phyloP scores from a whole-genome alignment of 1,140 invertebrate species.

The Drosophila serrata region DNA sequence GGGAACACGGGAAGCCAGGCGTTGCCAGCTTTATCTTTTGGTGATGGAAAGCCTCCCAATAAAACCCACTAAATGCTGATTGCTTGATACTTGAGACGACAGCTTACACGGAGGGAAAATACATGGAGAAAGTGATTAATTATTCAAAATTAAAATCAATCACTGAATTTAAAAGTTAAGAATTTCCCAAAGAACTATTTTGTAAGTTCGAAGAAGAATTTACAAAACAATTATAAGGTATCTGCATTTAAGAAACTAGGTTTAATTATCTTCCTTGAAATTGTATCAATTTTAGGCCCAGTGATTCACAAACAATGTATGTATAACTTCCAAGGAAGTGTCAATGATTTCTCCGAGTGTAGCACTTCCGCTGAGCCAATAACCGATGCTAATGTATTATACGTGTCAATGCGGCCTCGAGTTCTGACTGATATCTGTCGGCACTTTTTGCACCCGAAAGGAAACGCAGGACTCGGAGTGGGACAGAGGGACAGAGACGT shows the following conservation, averaged over 20 bases:
- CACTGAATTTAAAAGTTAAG: neutral
- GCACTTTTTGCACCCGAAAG: neutral
- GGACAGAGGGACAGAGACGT: conserved; percentile 12
- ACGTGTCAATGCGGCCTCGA: conserved; percentile 72
- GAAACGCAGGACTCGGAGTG: too few species aligned
- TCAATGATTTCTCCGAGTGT: neutral
- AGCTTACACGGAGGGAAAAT: conserved; percentile 2
- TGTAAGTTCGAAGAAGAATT: too few species aligned
- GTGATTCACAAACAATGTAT: too few species aligned
- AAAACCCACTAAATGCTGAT: conserved; percentile 19
- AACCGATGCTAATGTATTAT: conserved; percentile 74
- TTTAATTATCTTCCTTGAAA: too few species aligned
- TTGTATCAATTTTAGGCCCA: too few species aligned
- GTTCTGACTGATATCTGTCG: conserved; percentile 69
- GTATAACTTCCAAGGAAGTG: too few species aligned
- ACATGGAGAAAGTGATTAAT: neutral
- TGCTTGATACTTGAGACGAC: conserved; percentile 15
- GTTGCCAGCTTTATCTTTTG: conserved; percentile 23
- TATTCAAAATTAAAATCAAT: neutral
- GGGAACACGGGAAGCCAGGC: conserved; percentile 20
- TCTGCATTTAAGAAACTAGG: too few species aligned
- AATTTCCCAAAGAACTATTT: too few species aligned
- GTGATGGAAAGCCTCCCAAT: neutral
- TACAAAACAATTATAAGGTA: too few species aligned
- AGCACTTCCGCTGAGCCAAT: conserved; percentile 60